Evolutionary conservation across 2,888 invertebrate genomes (phyloP), one percentile per base, ranked within the genome.

Genomic region (Abscondita cerata): DNA sequence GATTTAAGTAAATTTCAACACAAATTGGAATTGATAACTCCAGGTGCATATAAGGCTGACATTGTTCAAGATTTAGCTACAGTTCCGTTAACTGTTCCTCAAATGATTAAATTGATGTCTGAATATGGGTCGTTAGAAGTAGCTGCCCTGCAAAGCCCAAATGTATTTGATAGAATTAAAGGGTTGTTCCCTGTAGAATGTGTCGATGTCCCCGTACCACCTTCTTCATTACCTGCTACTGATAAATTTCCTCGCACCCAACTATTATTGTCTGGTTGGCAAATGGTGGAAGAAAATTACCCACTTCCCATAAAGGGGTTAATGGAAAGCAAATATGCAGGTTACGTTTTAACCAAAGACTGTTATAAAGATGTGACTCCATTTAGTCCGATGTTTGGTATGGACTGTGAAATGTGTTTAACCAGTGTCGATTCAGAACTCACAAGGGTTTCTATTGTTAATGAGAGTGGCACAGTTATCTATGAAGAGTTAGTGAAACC

Each of bases 361-460:
- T 78, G 81, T 40, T 96, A 96, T 77, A 79, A 81, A 47, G 86
- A 89, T 58, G 95, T 94, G 0, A 90, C 88, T 9, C 81, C 87
- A 3, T 81, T 80, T n/a, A 96, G 96, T 58, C 95, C 95, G 5
- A 87, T 98, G 87, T 95, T 89, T 83, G 95, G 91, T 40, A 72
- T 98, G 2, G 98, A 98, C 84, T 97, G 97, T 85, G 98, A 98
- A 85, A 93, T 95, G 95, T 95, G 94, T 81, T 82, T 84, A 66
- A 96, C 83, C 15, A 6, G 5, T 5, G 88, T 89, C 0, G 77
- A 82, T 48, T 85, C 88, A 60, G 97, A 96, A 79, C 80, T 98
- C 33, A 94, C 97, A 0, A 85, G 96, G 73, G 86, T 97, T 52
- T 93, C 96, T 12, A 82, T 97, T 52, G 93, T 97, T 0, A 87